Evolutionary conservation across 1,140 invertebrate species (phyloP).

Genomic region (Drosophila sulfurigaster): DNA sequence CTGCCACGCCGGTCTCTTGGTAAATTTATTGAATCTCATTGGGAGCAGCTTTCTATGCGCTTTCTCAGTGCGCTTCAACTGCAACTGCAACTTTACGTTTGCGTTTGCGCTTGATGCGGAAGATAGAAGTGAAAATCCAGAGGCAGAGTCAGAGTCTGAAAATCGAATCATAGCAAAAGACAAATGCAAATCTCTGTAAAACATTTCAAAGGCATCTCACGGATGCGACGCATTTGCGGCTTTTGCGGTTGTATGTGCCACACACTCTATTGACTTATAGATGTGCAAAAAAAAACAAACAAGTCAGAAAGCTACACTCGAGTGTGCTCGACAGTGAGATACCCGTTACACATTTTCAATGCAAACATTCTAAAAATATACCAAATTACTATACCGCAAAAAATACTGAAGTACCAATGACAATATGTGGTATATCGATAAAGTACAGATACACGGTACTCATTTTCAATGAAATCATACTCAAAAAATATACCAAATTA

Average conservation of each 20-base stretch:
- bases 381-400: too few species aligned
- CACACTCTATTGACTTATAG: conserved; percentile 34
- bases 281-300: too few species aligned
- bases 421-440: too few species aligned
- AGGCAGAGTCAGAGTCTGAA: conserved; percentile 12
- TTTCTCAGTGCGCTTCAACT: conserved; percentile 24
- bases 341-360: too few species aligned
- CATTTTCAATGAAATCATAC: too few species aligned
- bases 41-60: conserved; percentile 76
- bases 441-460: too few species aligned
- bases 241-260: conserved; percentile 35
- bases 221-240: conserved; percentile 56
- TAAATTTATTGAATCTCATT: conserved; percentile 82
- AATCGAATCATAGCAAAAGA: conserved; percentile 45
- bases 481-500: too few species aligned
- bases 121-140: conserved; percentile 72
- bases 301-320: too few species aligned
- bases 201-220: conserved; percentile 81
- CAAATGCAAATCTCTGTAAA: conserved; percentile 42
- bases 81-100: background rate
- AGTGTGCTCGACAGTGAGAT: too few species aligned
- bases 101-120: conserved; percentile 57
- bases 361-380: too few species aligned
- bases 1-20: conserved; percentile 51
- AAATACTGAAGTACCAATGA: too few species aligned